Conservation (phyloP, 1,140 invertebrate species). For the Battus philenor region DNA sequence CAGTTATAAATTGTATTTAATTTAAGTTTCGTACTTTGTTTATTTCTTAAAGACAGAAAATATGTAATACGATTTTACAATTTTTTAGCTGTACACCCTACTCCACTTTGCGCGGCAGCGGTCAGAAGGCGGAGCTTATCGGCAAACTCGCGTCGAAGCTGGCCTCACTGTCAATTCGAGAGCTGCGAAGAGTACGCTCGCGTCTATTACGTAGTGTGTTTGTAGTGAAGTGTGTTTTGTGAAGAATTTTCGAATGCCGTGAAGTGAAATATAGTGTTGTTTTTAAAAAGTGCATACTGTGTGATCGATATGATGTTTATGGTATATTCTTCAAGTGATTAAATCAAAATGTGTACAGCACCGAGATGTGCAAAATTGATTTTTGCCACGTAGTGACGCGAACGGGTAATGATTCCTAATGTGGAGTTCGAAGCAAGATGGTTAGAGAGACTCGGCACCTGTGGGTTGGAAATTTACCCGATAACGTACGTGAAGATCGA, state of each 20-base stretch:
- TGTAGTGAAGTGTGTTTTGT: conserved; percentile 74
- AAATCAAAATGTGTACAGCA: conserved; percentile 72
- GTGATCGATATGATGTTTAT: conserved; percentile 59
- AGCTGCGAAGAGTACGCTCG: conserved; percentile 73
- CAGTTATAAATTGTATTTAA: too few relatives aligned
- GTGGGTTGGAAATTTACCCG: conserved; percentile 99
- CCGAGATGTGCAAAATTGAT: conserved; percentile 74
- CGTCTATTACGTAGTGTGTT: conserved; percentile 74
- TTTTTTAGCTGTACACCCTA: conserved; percentile 42
- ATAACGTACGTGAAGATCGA: conserved; percentile 96
- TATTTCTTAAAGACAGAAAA: too few relatives aligned
- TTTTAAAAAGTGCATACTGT: conserved; percentile 59
- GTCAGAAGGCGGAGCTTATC: conserved; percentile 75
- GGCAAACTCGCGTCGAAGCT: conserved; percentile 75
- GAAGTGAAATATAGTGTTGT: conserved; percentile 72
- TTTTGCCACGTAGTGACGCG: conserved; percentile 76
- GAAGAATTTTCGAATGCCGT: conserved; percentile 71
- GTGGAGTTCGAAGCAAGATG: conserved; percentile 87
- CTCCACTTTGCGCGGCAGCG: conserved; percentile 74
- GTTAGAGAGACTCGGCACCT: conserved; percentile 99
- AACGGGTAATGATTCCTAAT: conserved; percentile 77
- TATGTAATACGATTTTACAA: too few relatives aligned
- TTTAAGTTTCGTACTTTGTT: too few relatives aligned
- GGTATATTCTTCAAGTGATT: conserved; percentile 57
- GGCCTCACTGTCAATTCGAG: conserved; percentile 74